A percentile compares a stretch with the other conserved stretches of the same genome.
These are phyloP conservation scores for Desoria tigrina DNA, from an alignment of 2,888 invertebrate species.

Conservation along the genomic window DNA sequence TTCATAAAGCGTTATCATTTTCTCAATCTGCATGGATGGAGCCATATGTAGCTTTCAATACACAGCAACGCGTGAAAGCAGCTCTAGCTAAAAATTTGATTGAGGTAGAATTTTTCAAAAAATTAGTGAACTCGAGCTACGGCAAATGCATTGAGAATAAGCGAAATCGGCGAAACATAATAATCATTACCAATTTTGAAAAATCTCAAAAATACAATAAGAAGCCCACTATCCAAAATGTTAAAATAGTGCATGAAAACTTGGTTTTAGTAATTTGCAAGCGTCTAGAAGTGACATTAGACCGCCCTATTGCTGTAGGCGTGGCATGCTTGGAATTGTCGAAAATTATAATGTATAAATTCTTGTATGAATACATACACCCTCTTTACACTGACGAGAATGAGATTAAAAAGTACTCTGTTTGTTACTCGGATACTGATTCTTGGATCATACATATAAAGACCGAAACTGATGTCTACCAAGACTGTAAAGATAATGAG, in stretches of 20 bases:
- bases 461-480: slow-evolving; percentile 23
- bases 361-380: slow-evolving; percentile 24
- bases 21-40: slow-evolving; percentile 22
- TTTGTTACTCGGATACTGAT: slow-evolving; percentile 31
- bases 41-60: slow-evolving; percentile 16
- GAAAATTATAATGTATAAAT: slow-evolving; percentile 18
- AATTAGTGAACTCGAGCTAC: slow-evolving; percentile 18
- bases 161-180: slow-evolving; percentile 22
- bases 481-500: slow-evolving; percentile 12
- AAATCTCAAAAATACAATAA: background rate
- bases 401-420: background rate
- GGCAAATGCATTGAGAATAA: slow-evolving; percentile 25
- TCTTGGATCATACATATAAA: slow-evolving; percentile 2
- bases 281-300: slow-evolving; percentile 6
- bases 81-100: background rate
- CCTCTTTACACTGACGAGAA: slow-evolving; percentile 16
- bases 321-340: slow-evolving; percentile 25
- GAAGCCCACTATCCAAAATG: slow-evolving; percentile 29
- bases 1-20: slow-evolving; percentile 17
- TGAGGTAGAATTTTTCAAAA: slow-evolving; percentile 15
- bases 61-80: background rate
- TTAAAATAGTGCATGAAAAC: background rate
- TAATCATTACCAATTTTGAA: slow-evolving; percentile 17
- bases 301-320: slow-evolving; percentile 24
- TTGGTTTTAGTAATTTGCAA: slow-evolving; percentile 11